A percentile compares a stretch with the other conserved stretches of the same genome.
phyloP scores from a whole-genome alignment of 2,113 vertebrate species.

The Octodon degus region DNA sequence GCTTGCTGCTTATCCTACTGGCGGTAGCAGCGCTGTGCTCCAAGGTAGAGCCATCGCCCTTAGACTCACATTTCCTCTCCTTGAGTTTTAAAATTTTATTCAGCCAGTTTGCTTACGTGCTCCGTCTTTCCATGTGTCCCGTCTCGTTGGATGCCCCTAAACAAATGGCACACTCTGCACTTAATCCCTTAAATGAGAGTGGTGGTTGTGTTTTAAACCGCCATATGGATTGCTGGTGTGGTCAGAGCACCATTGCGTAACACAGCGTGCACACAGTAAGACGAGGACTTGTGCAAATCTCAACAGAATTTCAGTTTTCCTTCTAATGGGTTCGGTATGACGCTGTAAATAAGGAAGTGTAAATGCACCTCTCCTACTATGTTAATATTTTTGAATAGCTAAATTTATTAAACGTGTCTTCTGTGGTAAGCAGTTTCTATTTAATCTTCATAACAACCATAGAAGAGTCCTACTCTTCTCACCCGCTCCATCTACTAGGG shows the following conservation, averaged over 20 bases:
- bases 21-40: not conserved
- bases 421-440: not conserved
- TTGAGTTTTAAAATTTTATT: slow-evolving; percentile 12
- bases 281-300: not conserved
- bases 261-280: not conserved
- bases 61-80: not conserved
- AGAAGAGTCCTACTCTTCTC: not conserved
- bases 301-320: slow-evolving; percentile 29
- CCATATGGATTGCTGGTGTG: not conserved
- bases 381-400: slow-evolving; percentile 15
- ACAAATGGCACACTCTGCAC: not conserved
- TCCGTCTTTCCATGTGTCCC: not conserved
- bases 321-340: slow-evolving; percentile 8
- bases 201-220: not conserved
- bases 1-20: slow-evolving; percentile 20
- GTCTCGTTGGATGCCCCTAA: not conserved
- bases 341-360: slow-evolving; percentile 1
- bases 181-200: not conserved
- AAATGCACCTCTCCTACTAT: not conserved
- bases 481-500: not conserved
- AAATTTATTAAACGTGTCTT: not conserved
- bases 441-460: not conserved
- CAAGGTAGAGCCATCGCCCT: not conserved
- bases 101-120: not conserved
- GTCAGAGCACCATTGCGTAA: not conserved